Percentiles rank a stretch among this genome's conserved stretches.
Conservation (phyloP, 64 coral and sea anemone genomes). For the Catalaphyllia jardinei region DNA sequence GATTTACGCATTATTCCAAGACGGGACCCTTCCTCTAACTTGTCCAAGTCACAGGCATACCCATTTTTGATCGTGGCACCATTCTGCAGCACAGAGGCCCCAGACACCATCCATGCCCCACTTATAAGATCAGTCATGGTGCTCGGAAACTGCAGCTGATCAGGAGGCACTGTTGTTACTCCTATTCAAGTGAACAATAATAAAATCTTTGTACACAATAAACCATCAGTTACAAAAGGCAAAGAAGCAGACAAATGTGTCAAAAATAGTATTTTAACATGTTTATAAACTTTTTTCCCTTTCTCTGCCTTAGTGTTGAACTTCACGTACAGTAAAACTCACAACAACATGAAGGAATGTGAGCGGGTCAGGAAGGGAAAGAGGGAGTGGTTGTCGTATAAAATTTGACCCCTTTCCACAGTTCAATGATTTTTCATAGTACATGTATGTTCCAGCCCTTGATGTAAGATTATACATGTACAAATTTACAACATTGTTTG, state of each 20-base stretch:
- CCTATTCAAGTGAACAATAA: conserved; percentile 24
- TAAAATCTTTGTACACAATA: background rate
- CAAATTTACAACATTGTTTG: background rate
- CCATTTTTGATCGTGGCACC: conserved; percentile 85
- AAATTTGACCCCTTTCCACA: too few species aligned
- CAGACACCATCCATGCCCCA: conserved; percentile 90
- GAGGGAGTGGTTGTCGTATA: too few species aligned
- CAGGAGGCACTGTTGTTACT: conserved; percentile 67
- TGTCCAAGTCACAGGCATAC: conserved; percentile 91
- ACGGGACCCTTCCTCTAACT: conserved; percentile 63
- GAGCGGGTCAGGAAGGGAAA: too few species aligned
- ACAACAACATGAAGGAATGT: too few species aligned
- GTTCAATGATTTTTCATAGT: too few species aligned
- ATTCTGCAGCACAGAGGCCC: conserved; percentile 89
- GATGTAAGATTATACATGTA: background rate
- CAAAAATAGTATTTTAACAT: too few species aligned
- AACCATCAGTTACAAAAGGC: background rate
- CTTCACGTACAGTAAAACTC: too few species aligned
- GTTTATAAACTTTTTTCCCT: too few species aligned
- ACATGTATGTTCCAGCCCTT: too few species aligned
- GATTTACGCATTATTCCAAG: conserved; percentile 91
- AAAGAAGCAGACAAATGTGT: too few species aligned
- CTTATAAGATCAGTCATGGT: conserved; percentile 92
- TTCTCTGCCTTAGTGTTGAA: too few species aligned
- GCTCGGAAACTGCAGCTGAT: conserved; percentile 68